Evolutionary conservation across 2,888 invertebrate genomes (phyloP), one percentile per base, ranked within the genome.

Genomic region (Dicroscelio sp.): DNA sequence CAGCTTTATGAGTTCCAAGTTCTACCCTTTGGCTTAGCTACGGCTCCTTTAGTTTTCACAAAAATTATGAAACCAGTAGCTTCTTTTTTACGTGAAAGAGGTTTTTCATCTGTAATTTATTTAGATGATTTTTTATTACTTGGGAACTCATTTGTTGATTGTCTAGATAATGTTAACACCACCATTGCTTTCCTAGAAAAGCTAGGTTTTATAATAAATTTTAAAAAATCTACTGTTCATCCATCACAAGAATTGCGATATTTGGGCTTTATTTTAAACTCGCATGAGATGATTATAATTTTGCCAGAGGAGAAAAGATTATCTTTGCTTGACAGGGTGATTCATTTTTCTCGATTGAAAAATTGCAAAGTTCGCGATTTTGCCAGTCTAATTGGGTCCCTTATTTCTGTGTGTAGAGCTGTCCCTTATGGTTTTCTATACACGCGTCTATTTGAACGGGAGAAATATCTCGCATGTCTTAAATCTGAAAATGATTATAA

Each of bases 341-440:
- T 71, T 4, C 27, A 25, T 14, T 71, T 84, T 60, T n/a, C 31
- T 12, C 23, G 52, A 0, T 27, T 25, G 20, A n/a, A 33, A 2
- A 38, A 25, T 0, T 79, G 83, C 63, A 69, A 10, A 31, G 84
- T 90, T 20, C 71, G 91, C 52, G 90, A 92, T 30, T 89, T 91
- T 52, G 88, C 86, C 12, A 60, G 78, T n/a, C 67, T 90, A 5
- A 87, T 92, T 14, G 93, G 93, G 0, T 71, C 31, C 14, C 48
- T 93, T 33, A 73, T 79, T 8, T 87, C 93, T 30, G 30, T 65
- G n/a, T 91, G 90, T 25, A 78, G 67, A 75, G 84, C 78, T 2
- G 76, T 63, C 38, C 78, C 43, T 27, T 92, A 87, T 55, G 78
- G 87, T 23, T 71, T 31, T 17, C 12, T 88, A 0, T 82, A 90